These are phyloP conservation scores for Siniperca scherzeri DNA, from an alignment of 2,797 vertebrate genomes.

Conservation along the genomic window DNA sequence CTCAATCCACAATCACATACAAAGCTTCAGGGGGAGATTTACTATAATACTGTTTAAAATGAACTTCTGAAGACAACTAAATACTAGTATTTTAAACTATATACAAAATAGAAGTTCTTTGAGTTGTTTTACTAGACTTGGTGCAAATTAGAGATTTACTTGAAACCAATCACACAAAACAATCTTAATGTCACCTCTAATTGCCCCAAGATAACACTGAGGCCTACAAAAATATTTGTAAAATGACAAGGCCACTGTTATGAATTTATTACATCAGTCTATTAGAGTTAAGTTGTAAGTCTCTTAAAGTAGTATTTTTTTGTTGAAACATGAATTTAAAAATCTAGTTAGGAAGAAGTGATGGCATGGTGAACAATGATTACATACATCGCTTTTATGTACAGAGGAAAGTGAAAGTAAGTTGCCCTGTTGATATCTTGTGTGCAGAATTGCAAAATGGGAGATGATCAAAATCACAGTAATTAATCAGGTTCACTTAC, in stretches of 20 bases:
- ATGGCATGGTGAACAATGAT: background rate
- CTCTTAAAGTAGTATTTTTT: background rate
- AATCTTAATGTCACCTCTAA: background rate
- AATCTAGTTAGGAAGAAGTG: background rate
- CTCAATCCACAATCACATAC: background rate
- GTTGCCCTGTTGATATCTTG: background rate
- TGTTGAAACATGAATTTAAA: background rate
- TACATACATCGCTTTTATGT: background rate
- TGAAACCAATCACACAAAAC: background rate
- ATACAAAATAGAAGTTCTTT: background rate
- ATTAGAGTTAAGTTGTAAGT: background rate
- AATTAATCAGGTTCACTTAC: constrained; percentile 2
- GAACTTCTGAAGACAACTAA: background rate
- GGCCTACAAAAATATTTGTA: background rate
- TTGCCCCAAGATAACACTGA: background rate
- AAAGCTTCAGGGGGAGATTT: background rate
- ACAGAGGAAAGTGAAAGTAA: background rate
- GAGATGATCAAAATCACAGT: background rate
- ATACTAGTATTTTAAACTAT: background rate
- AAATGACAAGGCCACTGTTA: background rate
- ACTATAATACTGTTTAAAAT: background rate
- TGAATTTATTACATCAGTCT: background rate
- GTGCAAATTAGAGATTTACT: background rate
- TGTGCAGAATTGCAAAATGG: background rate
- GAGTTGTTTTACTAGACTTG: background rate